Base-by-base conservation (phyloP, 2,888 invertebrate species). In the Pachliopta kotzebuea region DNA sequence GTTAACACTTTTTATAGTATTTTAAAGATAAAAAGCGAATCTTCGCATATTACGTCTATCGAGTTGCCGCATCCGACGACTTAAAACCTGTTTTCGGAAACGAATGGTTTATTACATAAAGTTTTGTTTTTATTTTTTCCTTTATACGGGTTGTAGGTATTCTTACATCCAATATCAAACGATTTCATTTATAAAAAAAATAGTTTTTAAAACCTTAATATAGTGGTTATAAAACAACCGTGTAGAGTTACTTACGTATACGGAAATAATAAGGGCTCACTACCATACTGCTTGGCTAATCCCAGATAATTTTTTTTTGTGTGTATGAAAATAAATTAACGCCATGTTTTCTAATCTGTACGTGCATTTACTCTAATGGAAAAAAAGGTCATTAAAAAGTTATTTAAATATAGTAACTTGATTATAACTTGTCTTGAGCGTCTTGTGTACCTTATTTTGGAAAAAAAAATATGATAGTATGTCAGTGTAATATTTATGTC, bases 91-190 rank as follows among this genome's bases (percentile, higher is more conserved):
- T 90, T 89, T 79, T 80, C 69, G 57, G 57, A 75, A 69, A 71
- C 85, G 85, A 83, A 88, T 85, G 78, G 83, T 84, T 85, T 87
- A 84, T 88, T 88, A 83, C 87, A n/a, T 87, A 84, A 86, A 85
- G 86, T 86, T 87, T 72, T 79, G 74, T 76, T 52, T 9, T 37
- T 49, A 21, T 52, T 52, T 52, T 45, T n/a, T n/a, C 4, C 45
- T 45, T n/a, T n/a, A 45, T n/a, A 45, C 45, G n/a, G 6, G n/a
- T 18, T 45, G 21, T 21, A n/a, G 11, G n/a, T 52, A 11, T 23
- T 20, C 20, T 52, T 52, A 21, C 50, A 52, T 4, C 14, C 11
- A 11, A 20, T 11, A 4, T 9, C 1, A 11, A 1, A 52, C 8
- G n/a, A 23, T 23, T 9, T 21, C n/a, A 21, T 21, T 6, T 21